Evolutionary conservation across 2,888 invertebrate species (phyloP), one percentile per base, ranked within the genome.

Genomic region (Trissolcus brochymenae): DNA sequence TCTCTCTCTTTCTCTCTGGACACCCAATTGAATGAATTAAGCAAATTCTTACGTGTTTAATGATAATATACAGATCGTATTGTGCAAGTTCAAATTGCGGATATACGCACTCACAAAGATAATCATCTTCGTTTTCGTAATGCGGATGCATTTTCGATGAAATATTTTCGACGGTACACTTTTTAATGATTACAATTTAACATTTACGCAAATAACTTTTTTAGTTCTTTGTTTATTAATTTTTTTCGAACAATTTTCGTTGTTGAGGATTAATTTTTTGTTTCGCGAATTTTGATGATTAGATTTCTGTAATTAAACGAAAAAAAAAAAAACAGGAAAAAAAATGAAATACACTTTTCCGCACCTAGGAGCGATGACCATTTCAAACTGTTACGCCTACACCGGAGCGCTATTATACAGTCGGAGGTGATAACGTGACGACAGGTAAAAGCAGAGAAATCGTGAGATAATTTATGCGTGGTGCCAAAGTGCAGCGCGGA

Each of bases 391-490:
- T 60, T 71, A 76, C 76, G 71, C 76, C 71, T 74, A 78, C 78
- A 71, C 66, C 66, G 70, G 65, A 55, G 70, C 65, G 70, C 75
- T 68, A 64, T 68, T 78, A 7, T 35, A 78, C 78, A 74, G 74
- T 74, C 73, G 68, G 66, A 77, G 70, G 70, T 73, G 78, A 78
- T 78, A 78, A 78, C 78, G 78, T 70, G 78, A 70, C 70, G 78
- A 65, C 78, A 70, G 78, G 73, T 78, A 78, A 78, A 73, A 78
- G 78, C 78, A 65, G 73, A 78, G 78, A 74, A 78, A 78, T 78
- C 78, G 78, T 62, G 60, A 55, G 78, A 11, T 78, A 74, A 78
- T 78, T 78, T 78, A 78, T 78, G 70, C 78, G 54, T 65, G 62
- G 54, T 78, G 70, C 70, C 66, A 70, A 74, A 70, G 70, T 74